These are phyloP conservation scores for Fundulus diaphanus DNA, from an alignment of 2,797 vertebrate species.

Conservation along the genomic window DNA sequence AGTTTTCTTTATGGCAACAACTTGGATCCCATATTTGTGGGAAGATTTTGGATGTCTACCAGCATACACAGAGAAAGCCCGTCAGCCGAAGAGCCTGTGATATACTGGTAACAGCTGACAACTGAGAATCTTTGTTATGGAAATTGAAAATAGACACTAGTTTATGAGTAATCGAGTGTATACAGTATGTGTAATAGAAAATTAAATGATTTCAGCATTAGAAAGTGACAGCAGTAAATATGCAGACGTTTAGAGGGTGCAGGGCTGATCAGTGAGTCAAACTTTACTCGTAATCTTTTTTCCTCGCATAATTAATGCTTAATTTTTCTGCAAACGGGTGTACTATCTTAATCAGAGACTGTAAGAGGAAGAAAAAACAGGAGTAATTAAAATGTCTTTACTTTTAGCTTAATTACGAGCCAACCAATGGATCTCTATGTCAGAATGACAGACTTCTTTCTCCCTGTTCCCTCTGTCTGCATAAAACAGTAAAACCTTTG, in stretches of 20 bases:
- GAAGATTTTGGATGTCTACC: neutral
- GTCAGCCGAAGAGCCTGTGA: neutral
- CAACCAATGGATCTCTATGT: slow-evolving; percentile 75
- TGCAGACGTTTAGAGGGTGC: slow-evolving; percentile 23
- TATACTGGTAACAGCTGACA: neutral
- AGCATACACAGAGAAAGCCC: neutral
- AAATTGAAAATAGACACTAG: slow-evolving; percentile 16
- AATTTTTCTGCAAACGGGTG: slow-evolving; percentile 48
- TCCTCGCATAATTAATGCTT: slow-evolving; percentile 54
- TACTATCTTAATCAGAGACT: slow-evolving; percentile 61
- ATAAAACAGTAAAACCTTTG: slow-evolving; percentile 76
- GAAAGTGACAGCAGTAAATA: slow-evolving; percentile 5
- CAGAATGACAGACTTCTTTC: slow-evolving; percentile 58
- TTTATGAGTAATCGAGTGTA: slow-evolving; percentile 26
- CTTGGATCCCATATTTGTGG: neutral
- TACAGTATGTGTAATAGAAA: slow-evolving; percentile 26
- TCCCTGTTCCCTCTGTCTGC: slow-evolving; percentile 44
- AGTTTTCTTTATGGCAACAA: neutral
- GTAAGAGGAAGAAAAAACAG: slow-evolving; percentile 56
- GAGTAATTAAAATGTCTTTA: slow-evolving; percentile 80
- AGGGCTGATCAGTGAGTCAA: slow-evolving; percentile 34
- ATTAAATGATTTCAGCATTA: slow-evolving; percentile 18
- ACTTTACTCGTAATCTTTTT: slow-evolving; percentile 57
- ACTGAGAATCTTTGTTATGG: neutral
- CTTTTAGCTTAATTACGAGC: slow-evolving; percentile 79